phyloP scores from a whole-genome alignment of 2,888 invertebrate species.

The Hipparchia sbordonii region DNA sequence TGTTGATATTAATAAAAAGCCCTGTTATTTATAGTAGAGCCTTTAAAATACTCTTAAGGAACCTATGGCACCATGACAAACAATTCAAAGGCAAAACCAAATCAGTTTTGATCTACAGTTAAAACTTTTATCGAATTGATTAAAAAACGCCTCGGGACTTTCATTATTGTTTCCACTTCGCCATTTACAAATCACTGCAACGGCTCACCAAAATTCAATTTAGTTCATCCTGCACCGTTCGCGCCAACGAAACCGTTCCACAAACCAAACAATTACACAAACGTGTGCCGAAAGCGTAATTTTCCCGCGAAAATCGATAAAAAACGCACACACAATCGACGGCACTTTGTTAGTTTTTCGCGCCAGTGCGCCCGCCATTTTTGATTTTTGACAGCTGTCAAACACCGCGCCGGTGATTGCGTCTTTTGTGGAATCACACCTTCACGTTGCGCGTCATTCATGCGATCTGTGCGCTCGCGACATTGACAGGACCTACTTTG shows the following conservation, averaged over 20 bases:
- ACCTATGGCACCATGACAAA: no score
- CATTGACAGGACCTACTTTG: constrained; percentile 47
- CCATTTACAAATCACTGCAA: constrained; percentile 57
- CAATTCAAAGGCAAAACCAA: not conserved
- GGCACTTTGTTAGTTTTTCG: constrained; percentile 74
- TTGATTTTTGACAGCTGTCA: constrained; percentile 53
- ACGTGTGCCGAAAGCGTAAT: constrained; percentile 79
- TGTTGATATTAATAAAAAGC: no score
- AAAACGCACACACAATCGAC: constrained; percentile 45
- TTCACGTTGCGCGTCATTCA: constrained; percentile 34
- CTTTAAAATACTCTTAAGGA: no score
- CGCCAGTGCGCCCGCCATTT: constrained; percentile 55
- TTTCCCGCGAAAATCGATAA: constrained; percentile 66
- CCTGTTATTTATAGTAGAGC: no score
- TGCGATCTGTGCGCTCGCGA: constrained; percentile 39
- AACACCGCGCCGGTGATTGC: constrained; percentile 26
- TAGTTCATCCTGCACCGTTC: constrained; percentile 59
- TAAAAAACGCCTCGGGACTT: constrained; percentile 25
- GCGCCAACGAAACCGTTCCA: constrained; percentile 59
- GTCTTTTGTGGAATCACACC: constrained; percentile 54
- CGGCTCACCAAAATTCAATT: constrained; percentile 77
- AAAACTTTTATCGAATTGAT: constrained; percentile 9
- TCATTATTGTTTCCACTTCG: constrained; percentile 50
- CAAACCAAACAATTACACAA: constrained; percentile 81
- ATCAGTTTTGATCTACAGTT: not conserved